Evolutionary conservation across 2,888 invertebrate species (phyloP).

Genomic region (Cabera pusaria): DNA sequence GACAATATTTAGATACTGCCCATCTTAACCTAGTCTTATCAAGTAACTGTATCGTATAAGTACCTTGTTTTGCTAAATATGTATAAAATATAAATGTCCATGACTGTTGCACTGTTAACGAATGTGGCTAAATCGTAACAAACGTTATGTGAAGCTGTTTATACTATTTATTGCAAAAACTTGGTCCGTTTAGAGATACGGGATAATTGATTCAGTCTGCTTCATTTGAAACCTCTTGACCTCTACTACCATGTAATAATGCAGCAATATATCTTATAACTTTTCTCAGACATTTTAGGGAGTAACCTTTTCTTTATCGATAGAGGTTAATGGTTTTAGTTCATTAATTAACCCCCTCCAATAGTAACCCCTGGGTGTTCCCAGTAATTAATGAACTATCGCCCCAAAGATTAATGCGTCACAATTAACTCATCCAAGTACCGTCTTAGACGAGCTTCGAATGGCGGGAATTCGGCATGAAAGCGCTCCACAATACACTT

Average conservation of each 20-base stretch:
- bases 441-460: slow-evolving; percentile 56
- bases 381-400: slow-evolving; percentile 19
- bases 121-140: background rate
- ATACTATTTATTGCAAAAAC: slow-evolving; percentile 22
- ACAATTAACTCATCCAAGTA: slow-evolving; percentile 55
- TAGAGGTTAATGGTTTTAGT: slow-evolving; percentile 15
- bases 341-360: slow-evolving; percentile 9
- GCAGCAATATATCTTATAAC: no score
- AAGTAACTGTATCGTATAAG: no score
- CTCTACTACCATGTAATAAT: background rate
- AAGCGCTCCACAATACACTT: slow-evolving; percentile 78
- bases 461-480: slow-evolving; percentile 68
- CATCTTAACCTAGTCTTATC: no score
- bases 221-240: background rate
- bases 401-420: slow-evolving; percentile 27
- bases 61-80: no score
- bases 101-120: background rate
- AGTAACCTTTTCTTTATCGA: slow-evolving; percentile 8
- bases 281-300: no score
- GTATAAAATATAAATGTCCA: no score
- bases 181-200: slow-evolving; percentile 7
- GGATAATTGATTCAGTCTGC: background rate
- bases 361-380: slow-evolving; percentile 6
- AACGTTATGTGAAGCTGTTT: slow-evolving; percentile 29
- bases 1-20: no score